phyloP scores from a whole-genome alignment of 2,797 vertebrate species.

The Setipinna tenuifilis region DNA sequence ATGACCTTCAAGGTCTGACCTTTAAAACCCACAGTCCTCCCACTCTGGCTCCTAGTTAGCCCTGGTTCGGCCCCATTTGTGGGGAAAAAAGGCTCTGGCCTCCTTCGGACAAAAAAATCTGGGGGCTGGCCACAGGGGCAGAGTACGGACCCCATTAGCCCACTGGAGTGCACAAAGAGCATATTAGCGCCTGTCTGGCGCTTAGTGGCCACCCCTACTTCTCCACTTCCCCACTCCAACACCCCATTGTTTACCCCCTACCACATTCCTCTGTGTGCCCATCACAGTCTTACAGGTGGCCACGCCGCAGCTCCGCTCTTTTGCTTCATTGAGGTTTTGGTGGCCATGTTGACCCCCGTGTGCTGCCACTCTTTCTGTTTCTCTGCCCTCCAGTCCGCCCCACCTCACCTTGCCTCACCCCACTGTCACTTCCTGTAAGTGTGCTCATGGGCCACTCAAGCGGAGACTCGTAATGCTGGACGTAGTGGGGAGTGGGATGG shows the following conservation, averaged over 20 bases:
- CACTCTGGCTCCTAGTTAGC: conserved; percentile 58
- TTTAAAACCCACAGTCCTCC: conserved; percentile 83
- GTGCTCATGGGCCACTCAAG: conserved; percentile 66
- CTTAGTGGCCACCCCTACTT: conserved; percentile 18
- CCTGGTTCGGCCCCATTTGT: conserved; percentile 61
- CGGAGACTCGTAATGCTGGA: conserved; percentile 53
- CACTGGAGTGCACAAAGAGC: background rate
- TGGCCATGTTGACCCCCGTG: background rate
- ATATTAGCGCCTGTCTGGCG: background rate
- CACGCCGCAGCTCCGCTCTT: conserved; percentile 66
- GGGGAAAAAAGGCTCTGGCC: conserved; percentile 68
- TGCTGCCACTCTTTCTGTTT: background rate
- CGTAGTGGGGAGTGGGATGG: conserved; percentile 19
- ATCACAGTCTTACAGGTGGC: conserved; percentile 77
- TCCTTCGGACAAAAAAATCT: conserved; percentile 80
- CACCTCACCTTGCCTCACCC: conserved; percentile 12
- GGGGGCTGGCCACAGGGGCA: conserved; percentile 61
- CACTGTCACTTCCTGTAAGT: conserved; percentile 69
- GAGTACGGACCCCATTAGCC: conserved; percentile 87
- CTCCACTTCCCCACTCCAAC: conserved; percentile 41
- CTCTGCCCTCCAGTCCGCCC: background rate
- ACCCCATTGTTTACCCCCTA: conserved; percentile 69
- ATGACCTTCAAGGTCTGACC: conserved; percentile 83
- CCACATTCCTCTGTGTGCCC: conserved; percentile 72
- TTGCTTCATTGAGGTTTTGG: background rate